Evolutionary conservation across 2,113 vertebrate genomes (phyloP), one percentile per base, ranked within the genome.

Genomic region (Urocitellus parryii): DNA sequence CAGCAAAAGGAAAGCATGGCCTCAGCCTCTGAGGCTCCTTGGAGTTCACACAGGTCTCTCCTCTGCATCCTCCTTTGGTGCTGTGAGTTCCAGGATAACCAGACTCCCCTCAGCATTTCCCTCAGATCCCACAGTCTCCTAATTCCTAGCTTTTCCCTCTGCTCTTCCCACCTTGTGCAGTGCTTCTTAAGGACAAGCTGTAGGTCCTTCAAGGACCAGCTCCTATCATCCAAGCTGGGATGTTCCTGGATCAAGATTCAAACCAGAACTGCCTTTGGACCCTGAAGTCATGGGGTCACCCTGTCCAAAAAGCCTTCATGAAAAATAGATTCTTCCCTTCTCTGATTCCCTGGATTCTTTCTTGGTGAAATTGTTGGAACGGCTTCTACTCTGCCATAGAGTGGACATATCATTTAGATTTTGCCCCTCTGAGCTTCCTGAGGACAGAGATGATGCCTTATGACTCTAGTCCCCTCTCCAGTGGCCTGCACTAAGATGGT

Each of bases 11-110:
- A 2, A 27, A 48, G 14, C 0, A 0, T 68, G 11, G 61, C 14
- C 39, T 58, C 32, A 16, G 63, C 20, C 12, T 7, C 4, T 4
- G 2, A 70, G 29, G n/a, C 39, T 29, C 2, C 32, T n/a, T 22
- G 29, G 7, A 37, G 1, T 56, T n/a, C 24, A 37, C 27, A 0
- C 0, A 0, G 17, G 13, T 73, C 25, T 34, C 6, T 70, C 48
- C 37, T 67, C 11, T 34, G 9, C 61, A 27, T 27, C 12, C 0
- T 37, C 39, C 65, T 8, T 27, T 29, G 22, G 61, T 13, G 5
- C 63, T 27, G 39, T 53, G 80, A 27, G 29, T 20, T 45, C 48
- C 20, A 5, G 2, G 2, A 16, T 20, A 45, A 34, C 24, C 16
- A 22, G 48, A 45, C 32, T 29, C 24, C 11, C 24, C 16, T n/a